Evolutionary conservation across 2,113 vertebrate species (phyloP).

Genomic region (Cyrtonyx montezumae): DNA sequence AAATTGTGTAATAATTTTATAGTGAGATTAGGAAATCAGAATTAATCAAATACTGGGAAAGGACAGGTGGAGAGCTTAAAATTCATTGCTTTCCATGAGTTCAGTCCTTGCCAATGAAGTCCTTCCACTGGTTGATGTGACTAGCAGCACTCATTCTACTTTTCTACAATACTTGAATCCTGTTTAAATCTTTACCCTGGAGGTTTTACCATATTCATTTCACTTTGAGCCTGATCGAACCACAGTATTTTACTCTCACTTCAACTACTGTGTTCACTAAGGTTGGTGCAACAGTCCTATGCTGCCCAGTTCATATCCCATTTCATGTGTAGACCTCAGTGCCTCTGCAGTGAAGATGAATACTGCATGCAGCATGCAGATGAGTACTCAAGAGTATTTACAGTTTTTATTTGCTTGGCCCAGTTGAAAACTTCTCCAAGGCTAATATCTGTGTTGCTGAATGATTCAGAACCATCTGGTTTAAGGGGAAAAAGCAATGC

Average conservation of each 20-base stretch:
- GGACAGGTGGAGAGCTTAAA: background rate
- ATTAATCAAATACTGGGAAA: background rate
- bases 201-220: background rate
- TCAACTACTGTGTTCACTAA: background rate
- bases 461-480: background rate
- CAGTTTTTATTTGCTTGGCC: background rate
- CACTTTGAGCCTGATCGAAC: background rate
- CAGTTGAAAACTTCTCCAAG: rapidly evolving
- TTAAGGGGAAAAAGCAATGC: background rate
- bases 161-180: background rate
- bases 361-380: background rate
- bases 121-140: background rate
- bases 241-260: background rate
- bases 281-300: background rate
- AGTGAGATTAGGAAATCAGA: background rate
- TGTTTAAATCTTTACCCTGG: background rate
- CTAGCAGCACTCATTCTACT: background rate
- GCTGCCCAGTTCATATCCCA: background rate
- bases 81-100: background rate
- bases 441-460: background rate
- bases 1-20: background rate
- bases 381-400: background rate
- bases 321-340: rapidly evolving
- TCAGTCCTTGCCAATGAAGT: background rate
- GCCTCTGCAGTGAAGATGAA: background rate